Evolutionary conservation across 92 coral and sea anemone species (phyloP), one percentile per base, ranked within the genome.

Genomic region (Parazoanthus swiftii): DNA sequence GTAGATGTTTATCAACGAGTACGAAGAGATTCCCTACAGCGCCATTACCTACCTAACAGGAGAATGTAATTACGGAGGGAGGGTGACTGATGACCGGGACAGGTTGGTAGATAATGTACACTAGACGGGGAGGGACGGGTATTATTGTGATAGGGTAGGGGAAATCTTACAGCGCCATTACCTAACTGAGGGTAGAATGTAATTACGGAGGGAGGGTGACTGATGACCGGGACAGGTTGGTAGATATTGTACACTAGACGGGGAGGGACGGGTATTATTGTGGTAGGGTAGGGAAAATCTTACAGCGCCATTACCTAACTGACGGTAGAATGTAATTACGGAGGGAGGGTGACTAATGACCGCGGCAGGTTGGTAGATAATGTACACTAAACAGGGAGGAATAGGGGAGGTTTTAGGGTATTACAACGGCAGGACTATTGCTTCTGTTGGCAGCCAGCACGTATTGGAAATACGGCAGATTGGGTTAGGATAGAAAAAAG

Each of bases 31-130:
- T 25, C 99, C 99, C 6, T 97, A 93, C 88, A 95, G 94, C 75
- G 98, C 99, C 80, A 92, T 97, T 83, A 97, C 99, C 23, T 97
- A 97, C 88, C 91, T 97, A 66, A 97, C 99, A 9, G 99, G 99
- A 20, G 99, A 95, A 87, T 97, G 99, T 85, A 97, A 97, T 88
- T 97, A 97, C 67, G 99, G 99, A 79, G 99, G 99, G 23, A 91
- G 99, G 86, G 99, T 97, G 44, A 97, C 99, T 23, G 99, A 97
- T 84, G 99, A 97, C 86, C 94, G 96, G 46, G 99, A 97, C 93
- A 91, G 98, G 99, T 94, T 90, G 39, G 85, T 68, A 25, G 74
- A 16, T 54, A 2, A 54, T 54, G 3, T 11, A 54, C 59, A 54
- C 59, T 54, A 54, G 59, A 15, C 59, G 20, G 59, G 59, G 59